Evolutionary conservation across 2,888 invertebrate genomes (phyloP).

Genomic region (Cancer borealis): DNA sequence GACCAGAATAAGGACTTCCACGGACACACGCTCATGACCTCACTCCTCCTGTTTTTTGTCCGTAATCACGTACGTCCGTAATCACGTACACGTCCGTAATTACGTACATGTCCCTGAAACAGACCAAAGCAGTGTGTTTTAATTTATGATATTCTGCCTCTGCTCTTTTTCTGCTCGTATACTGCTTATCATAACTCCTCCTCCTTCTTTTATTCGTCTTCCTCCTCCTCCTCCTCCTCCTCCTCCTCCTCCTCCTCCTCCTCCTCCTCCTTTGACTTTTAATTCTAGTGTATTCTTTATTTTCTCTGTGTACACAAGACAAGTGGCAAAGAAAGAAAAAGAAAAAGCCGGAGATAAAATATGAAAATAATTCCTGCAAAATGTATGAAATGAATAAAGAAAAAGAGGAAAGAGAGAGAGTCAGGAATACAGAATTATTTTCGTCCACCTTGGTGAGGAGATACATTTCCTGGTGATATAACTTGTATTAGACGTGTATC

Average conservation of each 20-base stretch:
- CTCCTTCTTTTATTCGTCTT: neutral
- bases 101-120: neutral
- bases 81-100: neutral
- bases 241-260: neutral
- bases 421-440: neutral
- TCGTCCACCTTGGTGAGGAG: neutral
- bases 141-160: neutral
- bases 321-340: neutral
- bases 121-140: neutral
- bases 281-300: neutral
- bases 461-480: neutral
- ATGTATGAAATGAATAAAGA: neutral
- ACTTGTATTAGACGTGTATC: neutral
- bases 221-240: slow-evolving; percentile 45
- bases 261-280: neutral
- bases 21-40: neutral
- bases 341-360: neutral
- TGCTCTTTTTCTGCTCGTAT: neutral
- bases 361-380: neutral
- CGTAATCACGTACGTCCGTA: neutral
- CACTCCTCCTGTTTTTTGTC: neutral
- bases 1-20: neutral
- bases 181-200: too few species aligned
- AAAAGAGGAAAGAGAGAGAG: neutral
- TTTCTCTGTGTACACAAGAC: neutral